phyloP scores from a whole-genome alignment of 1,140 invertebrate genomes.

The Leptopilina boulardi region DNA sequence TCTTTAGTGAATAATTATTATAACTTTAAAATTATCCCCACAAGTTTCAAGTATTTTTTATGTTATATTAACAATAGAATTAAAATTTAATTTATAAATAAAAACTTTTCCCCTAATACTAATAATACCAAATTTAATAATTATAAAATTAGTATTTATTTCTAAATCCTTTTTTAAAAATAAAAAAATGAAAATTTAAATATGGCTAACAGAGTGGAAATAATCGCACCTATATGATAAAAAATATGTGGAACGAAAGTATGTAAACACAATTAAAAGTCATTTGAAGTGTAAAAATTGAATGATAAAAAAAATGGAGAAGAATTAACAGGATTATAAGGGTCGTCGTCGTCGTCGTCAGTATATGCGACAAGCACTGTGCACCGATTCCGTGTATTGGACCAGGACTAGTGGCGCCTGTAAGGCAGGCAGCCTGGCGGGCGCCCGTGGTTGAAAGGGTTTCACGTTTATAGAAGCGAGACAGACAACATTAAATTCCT shows the following conservation, averaged over 20 bases:
- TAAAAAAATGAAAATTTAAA: no score
- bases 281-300: constrained; percentile 30
- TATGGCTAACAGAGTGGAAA: no score
- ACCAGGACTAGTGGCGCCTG: constrained; percentile 72
- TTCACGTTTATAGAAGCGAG: constrained; percentile 55
- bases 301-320: constrained; percentile 2
- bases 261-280: neutral
- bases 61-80: no score
- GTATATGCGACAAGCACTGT: constrained; percentile 49
- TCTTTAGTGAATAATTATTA: no score
- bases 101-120: no score
- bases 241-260: neutral
- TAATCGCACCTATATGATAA: neutral
- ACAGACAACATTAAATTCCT: constrained; percentile 50
- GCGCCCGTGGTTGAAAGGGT: constrained; percentile 71
- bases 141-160: no score
- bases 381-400: constrained; percentile 56
- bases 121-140: no score
- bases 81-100: no score
- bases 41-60: no score
- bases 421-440: constrained; percentile 75
- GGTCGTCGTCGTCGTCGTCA: constrained; percentile 5
- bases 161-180: no score
- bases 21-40: no score
- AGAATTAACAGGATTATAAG: constrained; percentile 12